These are phyloP conservation scores for Eptatretus atami DNA, from an alignment of 2,797 vertebrate species.

Conservation along the genomic window DNA sequence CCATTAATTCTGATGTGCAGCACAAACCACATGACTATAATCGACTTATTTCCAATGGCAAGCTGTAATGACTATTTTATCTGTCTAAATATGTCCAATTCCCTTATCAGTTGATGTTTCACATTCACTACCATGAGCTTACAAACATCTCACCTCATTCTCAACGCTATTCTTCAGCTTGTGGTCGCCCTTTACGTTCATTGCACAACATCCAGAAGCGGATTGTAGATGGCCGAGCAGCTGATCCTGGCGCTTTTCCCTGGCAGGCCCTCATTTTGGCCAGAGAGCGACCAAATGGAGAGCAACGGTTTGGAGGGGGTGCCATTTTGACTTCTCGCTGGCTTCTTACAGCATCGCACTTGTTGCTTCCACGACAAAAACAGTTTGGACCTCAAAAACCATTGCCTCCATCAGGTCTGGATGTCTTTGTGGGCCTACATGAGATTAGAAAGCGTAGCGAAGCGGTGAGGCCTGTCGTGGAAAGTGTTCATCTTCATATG, in stretches of 20 bases:
- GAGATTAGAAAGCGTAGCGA: neutral
- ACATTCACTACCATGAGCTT: neutral
- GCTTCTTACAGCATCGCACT: slow-evolving; percentile 64
- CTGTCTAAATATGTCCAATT: slow-evolving; percentile 5
- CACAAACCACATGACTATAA: too few species aligned
- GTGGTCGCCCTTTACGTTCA: slow-evolving; percentile 25
- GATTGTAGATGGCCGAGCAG: slow-evolving; percentile 43
- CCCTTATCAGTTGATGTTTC: slow-evolving; percentile 1
- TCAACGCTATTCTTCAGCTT: slow-evolving; percentile 19
- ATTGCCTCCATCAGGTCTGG: too few species aligned
- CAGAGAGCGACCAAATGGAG: slow-evolving; percentile 52
- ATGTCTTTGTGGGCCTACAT: neutral
- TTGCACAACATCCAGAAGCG: slow-evolving; percentile 39
- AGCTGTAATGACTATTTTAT: neutral
- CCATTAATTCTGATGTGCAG: neutral
- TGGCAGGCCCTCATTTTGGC: slow-evolving; percentile 77
- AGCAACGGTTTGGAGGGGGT: slow-evolving; percentile 64
- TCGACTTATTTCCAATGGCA: neutral
- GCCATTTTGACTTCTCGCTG: slow-evolving; percentile 47
- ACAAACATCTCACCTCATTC: neutral
- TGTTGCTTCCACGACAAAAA: slow-evolving; percentile 38
- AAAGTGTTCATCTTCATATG: slow-evolving; percentile 39
- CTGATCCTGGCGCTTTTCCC: slow-evolving; percentile 44
- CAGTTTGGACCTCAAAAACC: too few species aligned
- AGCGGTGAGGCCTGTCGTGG: slow-evolving; percentile 26